Conservation (phyloP, 2,797 vertebrate genomes). For the Pangasius sanitwongsei region DNA sequence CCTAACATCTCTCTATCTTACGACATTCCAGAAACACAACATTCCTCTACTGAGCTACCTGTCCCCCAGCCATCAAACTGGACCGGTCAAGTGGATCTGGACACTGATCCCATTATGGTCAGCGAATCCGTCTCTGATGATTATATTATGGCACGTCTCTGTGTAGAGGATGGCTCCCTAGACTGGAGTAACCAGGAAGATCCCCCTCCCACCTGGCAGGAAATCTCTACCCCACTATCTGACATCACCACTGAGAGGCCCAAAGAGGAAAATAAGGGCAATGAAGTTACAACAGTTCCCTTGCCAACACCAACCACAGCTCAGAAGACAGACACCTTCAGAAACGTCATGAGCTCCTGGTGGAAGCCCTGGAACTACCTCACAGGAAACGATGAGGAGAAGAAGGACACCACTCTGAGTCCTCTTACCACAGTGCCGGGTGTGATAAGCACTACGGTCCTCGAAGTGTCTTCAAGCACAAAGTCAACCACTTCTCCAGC, state of each 20-base stretch:
- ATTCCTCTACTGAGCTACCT: not conserved
- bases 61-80: constrained; percentile 64
- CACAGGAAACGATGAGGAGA: constrained; percentile 59
- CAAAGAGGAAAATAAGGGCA: constrained; percentile 45
- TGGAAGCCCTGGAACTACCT: constrained; percentile 80
- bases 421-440: not conserved
- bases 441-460: not conserved
- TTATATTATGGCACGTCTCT: constrained; percentile 67
- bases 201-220: constrained; percentile 62
- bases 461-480: not conserved
- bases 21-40: constrained; percentile 31
- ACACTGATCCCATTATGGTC: constrained; percentile 59
- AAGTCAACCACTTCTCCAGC: constrained; percentile 14
- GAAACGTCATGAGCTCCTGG: constrained; percentile 72
- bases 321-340: constrained; percentile 50
- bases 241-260: constrained; percentile 33
- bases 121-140: constrained; percentile 36
- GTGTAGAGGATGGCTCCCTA: constrained; percentile 64
- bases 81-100: constrained; percentile 74
- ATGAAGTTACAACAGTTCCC: constrained; percentile 22
- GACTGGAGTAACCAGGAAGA: constrained; percentile 72
- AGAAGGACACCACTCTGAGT: constrained; percentile 39
- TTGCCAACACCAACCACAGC: not conserved
- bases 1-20: not conserved
- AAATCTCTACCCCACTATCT: constrained; percentile 59